Percentiles rank a stretch among this genome's conserved stretches.
phyloP scores from a whole-genome alignment of 2,888 invertebrate genomes.

The Heteromurus nitidus region DNA sequence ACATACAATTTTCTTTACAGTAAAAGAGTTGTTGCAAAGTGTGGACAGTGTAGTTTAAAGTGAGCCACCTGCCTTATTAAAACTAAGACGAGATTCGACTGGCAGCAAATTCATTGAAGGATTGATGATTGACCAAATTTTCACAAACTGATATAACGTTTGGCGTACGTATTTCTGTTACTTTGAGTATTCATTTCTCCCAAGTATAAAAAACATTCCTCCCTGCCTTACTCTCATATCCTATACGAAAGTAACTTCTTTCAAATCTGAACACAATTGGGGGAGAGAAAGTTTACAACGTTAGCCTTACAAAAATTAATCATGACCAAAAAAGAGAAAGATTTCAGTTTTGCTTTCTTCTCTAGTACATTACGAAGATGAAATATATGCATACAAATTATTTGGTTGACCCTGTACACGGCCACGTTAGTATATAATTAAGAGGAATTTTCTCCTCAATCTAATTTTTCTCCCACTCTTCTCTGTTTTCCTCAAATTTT shows the following conservation, averaged over 20 bases:
- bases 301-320: too few species aligned
- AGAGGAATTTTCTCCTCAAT: constrained; percentile 6
- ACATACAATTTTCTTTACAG: not conserved
- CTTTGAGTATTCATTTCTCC: constrained; percentile 11
- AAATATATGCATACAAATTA: not conserved
- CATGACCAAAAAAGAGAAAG: not conserved
- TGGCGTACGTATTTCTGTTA: not conserved
- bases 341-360: not conserved
- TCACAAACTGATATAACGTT: not conserved
- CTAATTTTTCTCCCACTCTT: not conserved
- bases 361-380: not conserved
- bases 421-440: constrained; percentile 16
- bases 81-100: too few species aligned
- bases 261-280: constrained; percentile 31
- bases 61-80: too few species aligned
- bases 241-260: not conserved
- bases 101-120: too few species aligned
- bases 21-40: too few species aligned
- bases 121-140: not conserved
- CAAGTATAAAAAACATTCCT: too few species aligned
- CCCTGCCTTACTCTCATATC: constrained; percentile 5
- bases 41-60: too few species aligned
- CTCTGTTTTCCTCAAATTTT: constrained; percentile 15
- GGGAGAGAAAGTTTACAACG: too few species aligned
- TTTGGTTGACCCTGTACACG: constrained; percentile 29